Evolutionary conservation across 2,113 vertebrate species (phyloP).

Genomic region (Oxyura jamaicensis): DNA sequence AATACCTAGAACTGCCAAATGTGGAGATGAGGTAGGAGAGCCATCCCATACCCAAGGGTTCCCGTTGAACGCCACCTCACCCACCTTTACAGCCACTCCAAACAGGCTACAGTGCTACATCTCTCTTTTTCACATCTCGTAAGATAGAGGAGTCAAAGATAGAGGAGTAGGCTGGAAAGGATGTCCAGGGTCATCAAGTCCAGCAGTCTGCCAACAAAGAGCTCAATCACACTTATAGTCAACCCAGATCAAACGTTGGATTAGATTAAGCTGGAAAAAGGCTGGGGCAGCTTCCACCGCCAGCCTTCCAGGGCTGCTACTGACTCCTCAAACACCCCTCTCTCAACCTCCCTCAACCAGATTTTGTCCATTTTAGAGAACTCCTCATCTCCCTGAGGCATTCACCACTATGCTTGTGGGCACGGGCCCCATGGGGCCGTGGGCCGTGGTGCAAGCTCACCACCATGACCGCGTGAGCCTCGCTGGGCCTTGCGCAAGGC

Average conservation of each 20-base stretch:
- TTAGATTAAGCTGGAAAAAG: constrained; percentile 10
- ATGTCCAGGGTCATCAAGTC: constrained; percentile 46
- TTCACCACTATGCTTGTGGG: fast-evolving
- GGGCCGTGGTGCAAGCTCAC: fast-evolving
- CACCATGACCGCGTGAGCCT: fast-evolving
- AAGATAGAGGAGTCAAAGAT: constrained; percentile 6
- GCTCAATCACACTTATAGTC: neutral
- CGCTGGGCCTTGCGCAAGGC: neutral
- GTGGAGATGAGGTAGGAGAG: neutral
- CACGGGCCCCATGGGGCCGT: fast-evolving
- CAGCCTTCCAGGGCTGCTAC: neutral
- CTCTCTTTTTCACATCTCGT: neutral
- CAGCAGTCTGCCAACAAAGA: neutral
- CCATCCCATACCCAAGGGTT: neutral
- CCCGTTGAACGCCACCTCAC: neutral
- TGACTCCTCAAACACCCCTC: neutral
- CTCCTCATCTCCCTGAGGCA: fast-evolving
- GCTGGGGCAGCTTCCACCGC: constrained; percentile 14
- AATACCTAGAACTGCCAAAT: neutral
- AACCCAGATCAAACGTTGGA: constrained; percentile 8
- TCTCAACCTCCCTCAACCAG: neutral
- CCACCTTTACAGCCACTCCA: neutral
- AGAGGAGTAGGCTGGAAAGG: neutral
- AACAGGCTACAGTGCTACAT: too few species aligned
- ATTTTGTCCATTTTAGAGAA: neutral